phyloP scores from a whole-genome alignment of 2,888 invertebrate species.

The Agonopterix arenella region DNA sequence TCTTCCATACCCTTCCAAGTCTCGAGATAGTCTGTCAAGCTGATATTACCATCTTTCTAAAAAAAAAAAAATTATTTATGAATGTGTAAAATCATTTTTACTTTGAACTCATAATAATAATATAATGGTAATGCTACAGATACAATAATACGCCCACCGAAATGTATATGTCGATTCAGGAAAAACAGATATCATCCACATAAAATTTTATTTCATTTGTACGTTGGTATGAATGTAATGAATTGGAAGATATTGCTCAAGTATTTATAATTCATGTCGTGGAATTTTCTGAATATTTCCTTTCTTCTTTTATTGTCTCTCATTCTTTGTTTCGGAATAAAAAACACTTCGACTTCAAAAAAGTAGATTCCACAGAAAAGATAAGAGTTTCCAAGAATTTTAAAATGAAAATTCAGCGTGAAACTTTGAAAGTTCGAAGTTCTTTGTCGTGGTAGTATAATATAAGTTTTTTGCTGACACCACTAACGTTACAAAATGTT shows the following conservation, averaged over 20 bases:
- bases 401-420: constrained; percentile 21
- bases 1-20: constrained; percentile 90
- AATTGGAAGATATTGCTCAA: background rate
- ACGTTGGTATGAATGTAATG: too few species aligned
- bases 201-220: too few species aligned
- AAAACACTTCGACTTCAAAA: constrained; percentile 14
- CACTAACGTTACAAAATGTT: background rate
- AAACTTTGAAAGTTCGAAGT: constrained; percentile 16
- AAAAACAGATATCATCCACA: too few species aligned
- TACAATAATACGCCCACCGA: too few species aligned
- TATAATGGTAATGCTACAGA: too few species aligned
- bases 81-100: too few species aligned
- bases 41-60: constrained; percentile 59
- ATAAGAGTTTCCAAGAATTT: constrained; percentile 16
- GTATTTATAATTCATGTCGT: constrained; percentile 5
- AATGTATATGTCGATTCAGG: too few species aligned
- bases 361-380: constrained; percentile 17
- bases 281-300: background rate
- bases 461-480: constrained; percentile 16
- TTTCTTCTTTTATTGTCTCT: background rate
- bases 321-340: constrained; percentile 9
- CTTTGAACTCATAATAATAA: too few species aligned
- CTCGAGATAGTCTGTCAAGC: constrained; percentile 84
- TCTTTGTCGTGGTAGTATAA: constrained; percentile 10
- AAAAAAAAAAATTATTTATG: constrained; percentile 8